phyloP scores from a whole-genome alignment of 2,888 invertebrate species.

The Cerceris rybyensis region DNA sequence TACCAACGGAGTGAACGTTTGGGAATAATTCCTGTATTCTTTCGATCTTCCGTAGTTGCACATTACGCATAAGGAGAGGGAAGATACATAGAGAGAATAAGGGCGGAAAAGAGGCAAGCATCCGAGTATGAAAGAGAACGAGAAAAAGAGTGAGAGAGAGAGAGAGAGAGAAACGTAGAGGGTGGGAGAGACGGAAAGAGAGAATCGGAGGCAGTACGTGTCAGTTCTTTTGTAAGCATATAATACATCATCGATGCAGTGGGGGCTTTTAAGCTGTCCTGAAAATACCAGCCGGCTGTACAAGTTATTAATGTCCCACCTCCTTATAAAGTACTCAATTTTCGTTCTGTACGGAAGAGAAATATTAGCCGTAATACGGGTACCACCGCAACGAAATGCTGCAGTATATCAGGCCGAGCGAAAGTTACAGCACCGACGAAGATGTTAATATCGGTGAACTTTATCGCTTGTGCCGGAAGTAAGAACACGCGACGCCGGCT shows the following conservation, averaged over 20 bases:
- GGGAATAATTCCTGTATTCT: background rate
- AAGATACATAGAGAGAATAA: background rate
- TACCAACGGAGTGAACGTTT: background rate
- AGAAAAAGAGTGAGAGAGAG: constrained; percentile 2
- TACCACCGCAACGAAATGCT: constrained; percentile 62
- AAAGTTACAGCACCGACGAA: constrained; percentile 68
- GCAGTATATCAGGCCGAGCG: constrained; percentile 66
- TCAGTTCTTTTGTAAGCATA: constrained; percentile 61
- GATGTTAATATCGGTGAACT: constrained; percentile 72
- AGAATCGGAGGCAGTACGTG: constrained; percentile 46
- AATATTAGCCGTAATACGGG: constrained; percentile 73
- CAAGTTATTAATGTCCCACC: constrained; percentile 73
- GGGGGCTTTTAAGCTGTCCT: constrained; percentile 62
- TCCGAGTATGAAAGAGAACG: background rate
- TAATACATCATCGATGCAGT: constrained; percentile 67
- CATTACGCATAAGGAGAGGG: background rate
- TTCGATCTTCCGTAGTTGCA: background rate
- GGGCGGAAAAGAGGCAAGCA: background rate
- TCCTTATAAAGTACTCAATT: constrained; percentile 76
- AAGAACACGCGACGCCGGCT: constrained; percentile 29
- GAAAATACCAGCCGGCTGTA: constrained; percentile 58
- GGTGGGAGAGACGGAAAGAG: constrained; percentile 2
- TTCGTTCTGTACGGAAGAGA: constrained; percentile 69
- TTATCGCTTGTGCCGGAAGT: constrained; percentile 53
- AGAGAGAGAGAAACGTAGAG: background rate